A percentile compares a stretch with the other conserved stretches of the same genome.
phyloP scores from a whole-genome alignment of 2,888 invertebrate genomes.

The Napeogenes inachia region DNA sequence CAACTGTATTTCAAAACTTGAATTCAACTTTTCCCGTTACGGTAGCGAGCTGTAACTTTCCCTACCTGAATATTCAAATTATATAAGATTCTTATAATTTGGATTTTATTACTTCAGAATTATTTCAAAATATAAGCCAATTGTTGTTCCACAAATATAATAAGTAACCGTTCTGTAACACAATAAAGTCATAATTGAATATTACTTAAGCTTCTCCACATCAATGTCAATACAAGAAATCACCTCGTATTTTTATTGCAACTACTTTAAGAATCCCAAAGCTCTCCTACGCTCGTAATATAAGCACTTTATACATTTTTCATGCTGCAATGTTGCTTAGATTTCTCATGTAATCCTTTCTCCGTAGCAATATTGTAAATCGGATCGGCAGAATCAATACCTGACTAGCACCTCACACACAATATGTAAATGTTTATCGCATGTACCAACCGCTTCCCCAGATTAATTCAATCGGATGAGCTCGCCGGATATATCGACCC shows the following conservation, averaged over 20 bases:
- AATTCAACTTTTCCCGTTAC: constrained; percentile 24
- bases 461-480: constrained; percentile 71
- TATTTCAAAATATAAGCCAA: no score
- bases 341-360: constrained; percentile 29
- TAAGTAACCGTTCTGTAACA: no score
- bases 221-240: no score
- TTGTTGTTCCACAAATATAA: no score
- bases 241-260: not conserved
- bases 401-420: constrained; percentile 29
- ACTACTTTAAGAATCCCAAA: not conserved
- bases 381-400: constrained; percentile 34
- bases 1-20: constrained; percentile 28
- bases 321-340: constrained; percentile 19
- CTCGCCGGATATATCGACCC: constrained; percentile 53
- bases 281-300: not conserved
- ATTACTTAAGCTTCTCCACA: no score
- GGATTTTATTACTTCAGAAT: not conserved
- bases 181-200: no score
- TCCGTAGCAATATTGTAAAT: constrained; percentile 29
- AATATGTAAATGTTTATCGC: constrained; percentile 44
- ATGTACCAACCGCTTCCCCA: constrained; percentile 45
- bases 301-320: constrained; percentile 19
- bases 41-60: constrained; percentile 22
- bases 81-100: constrained; percentile 14
- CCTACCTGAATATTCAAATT: constrained; percentile 24